Evolutionary conservation across 1,140 invertebrate species (phyloP).

Genomic region (Physella acuta): DNA sequence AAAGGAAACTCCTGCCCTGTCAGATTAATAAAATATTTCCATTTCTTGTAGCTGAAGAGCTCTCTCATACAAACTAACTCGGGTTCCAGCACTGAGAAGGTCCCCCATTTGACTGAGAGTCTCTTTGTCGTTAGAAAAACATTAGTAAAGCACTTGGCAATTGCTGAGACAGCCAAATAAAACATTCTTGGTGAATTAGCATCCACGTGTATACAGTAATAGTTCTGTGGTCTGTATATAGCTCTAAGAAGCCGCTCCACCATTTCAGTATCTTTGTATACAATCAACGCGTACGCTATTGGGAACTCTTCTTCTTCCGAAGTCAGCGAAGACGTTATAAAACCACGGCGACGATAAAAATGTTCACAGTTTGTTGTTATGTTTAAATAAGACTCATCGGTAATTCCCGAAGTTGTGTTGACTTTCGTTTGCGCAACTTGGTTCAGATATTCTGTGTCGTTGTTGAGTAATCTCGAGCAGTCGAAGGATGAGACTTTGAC

Average conservation of each 20-base stretch:
- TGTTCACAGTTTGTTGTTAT: neutral
- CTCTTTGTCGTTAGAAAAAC: conserved; percentile 40
- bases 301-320: conserved; percentile 34
- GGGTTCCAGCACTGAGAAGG: conserved; percentile 34
- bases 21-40: conserved; percentile 52
- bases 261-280: conserved; percentile 32
- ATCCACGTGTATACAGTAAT: conserved; percentile 44
- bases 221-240: conserved; percentile 41
- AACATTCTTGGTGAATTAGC: conserved; percentile 21
- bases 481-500: too few relatives aligned
- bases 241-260: conserved; percentile 31
- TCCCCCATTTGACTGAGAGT: conserved; percentile 34
- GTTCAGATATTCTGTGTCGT: too few relatives aligned
- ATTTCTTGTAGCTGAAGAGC: conserved; percentile 29
- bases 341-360: neutral
- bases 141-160: conserved; percentile 48
- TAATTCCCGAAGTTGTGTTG: too few relatives aligned
- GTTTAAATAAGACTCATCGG: neutral
- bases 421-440: too few relatives aligned
- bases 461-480: too few relatives aligned
- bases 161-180: conserved; percentile 30
- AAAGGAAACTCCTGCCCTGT: too few relatives aligned
- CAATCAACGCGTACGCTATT: conserved; percentile 33
- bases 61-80: conserved; percentile 39
- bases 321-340: neutral